Conservation (phyloP, 2,888 invertebrate genomes). For the Digitonthophagus gazella region DNA sequence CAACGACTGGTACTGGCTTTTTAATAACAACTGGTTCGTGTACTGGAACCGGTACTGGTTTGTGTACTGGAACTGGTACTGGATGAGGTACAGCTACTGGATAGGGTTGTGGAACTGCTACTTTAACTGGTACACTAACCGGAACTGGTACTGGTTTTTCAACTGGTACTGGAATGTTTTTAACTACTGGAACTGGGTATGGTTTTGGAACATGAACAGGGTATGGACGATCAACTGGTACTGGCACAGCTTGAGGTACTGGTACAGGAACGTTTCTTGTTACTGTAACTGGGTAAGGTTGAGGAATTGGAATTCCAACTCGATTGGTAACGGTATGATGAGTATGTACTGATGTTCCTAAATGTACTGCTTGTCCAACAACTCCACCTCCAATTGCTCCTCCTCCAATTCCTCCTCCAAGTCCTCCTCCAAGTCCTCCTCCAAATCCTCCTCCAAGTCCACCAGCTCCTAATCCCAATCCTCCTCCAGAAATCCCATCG, state of each 20-base stretch:
- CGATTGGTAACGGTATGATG: slow-evolving; percentile 65
- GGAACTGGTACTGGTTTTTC: slow-evolving; percentile 53
- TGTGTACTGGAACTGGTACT: slow-evolving; percentile 50
- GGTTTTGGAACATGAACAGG: slow-evolving; percentile 55
- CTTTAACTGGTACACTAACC: slow-evolving; percentile 47
- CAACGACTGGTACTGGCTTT: slow-evolving; percentile 29
- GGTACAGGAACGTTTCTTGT: slow-evolving; percentile 59
- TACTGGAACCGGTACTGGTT: slow-evolving; percentile 50
- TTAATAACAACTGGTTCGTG: slow-evolving; percentile 37
- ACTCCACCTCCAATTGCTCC: slow-evolving; percentile 17
- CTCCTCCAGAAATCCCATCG: too few species aligned
- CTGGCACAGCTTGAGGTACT: slow-evolving; percentile 51
- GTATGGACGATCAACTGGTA: slow-evolving; percentile 45
- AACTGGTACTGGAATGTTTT: slow-evolving; percentile 54
- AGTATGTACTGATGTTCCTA: slow-evolving; percentile 29
- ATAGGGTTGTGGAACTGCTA: slow-evolving; percentile 42
- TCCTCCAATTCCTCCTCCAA: slow-evolving; percentile 27
- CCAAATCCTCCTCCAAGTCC: slow-evolving; percentile 28
- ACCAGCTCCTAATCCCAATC: slow-evolving; percentile 23
- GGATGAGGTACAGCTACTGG: slow-evolving; percentile 49
- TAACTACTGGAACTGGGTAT: slow-evolving; percentile 51
- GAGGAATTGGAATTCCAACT: slow-evolving; percentile 53
- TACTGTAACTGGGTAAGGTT: slow-evolving; percentile 61
- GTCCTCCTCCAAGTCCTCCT: slow-evolving; percentile 25
- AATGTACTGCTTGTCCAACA: slow-evolving; percentile 22